Percentiles rank a stretch among this genome's conserved stretches.
These are phyloP conservation scores for Nebria ingens DNA, from an alignment of 1,140 invertebrate species.

Conservation along the genomic window DNA sequence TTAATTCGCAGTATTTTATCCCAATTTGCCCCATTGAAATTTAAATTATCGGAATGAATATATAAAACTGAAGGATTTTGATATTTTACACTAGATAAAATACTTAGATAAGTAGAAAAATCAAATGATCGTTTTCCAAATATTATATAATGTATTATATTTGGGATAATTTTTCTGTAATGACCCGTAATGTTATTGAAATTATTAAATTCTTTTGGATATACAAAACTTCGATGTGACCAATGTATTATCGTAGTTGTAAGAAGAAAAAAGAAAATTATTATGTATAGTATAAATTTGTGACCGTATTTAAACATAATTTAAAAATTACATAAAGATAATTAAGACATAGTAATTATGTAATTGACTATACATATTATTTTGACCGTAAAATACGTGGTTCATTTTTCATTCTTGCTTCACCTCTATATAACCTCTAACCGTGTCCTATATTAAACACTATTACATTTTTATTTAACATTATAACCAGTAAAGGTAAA, in stretches of 20 bases:
- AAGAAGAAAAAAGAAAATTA: neutral
- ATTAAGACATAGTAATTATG: too few relatives aligned
- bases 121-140: constrained; percentile 21
- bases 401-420: too few relatives aligned
- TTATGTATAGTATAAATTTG: neutral
- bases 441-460: too few relatives aligned
- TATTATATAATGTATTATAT: constrained; percentile 28
- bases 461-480: too few relatives aligned
- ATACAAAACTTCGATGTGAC: neutral
- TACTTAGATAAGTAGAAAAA: constrained; percentile 24
- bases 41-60: constrained; percentile 22
- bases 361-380: too few relatives aligned
- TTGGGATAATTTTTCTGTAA: too few relatives aligned
- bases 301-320: neutral
- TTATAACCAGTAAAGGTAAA: too few relatives aligned
- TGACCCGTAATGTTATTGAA: constrained; percentile 1
- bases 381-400: too few relatives aligned
- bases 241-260: neutral
- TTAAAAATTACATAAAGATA: too few relatives aligned
- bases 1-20: constrained; percentile 16
- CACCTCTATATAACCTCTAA: too few relatives aligned
- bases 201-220: neutral
- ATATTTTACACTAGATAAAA: constrained; percentile 23
- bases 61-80: constrained; percentile 22
- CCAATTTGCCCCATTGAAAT: constrained; percentile 24